These are phyloP conservation scores for Australoheros scitulus DNA, from an alignment of 2,113 vertebrate genomes.

Conservation along the genomic window DNA sequence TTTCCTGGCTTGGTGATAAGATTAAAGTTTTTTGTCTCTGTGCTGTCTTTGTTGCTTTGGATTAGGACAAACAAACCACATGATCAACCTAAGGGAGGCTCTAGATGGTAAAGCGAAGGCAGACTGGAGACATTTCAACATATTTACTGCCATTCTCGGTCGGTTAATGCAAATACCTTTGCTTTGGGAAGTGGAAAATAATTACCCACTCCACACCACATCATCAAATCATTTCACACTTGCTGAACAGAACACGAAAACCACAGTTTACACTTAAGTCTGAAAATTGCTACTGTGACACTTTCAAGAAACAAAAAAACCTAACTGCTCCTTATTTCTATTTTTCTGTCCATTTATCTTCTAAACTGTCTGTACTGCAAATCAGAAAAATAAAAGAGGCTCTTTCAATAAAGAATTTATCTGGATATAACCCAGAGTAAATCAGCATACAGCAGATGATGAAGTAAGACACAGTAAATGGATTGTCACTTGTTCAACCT, in stretches of 20 bases:
- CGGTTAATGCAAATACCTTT: slow-evolving; percentile 30
- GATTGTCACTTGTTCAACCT: slow-evolving; percentile 52
- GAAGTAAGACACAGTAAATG: slow-evolving; percentile 27
- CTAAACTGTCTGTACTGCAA: slow-evolving; percentile 15
- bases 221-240: slow-evolving; percentile 43
- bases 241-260: slow-evolving; percentile 23
- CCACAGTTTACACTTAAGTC: slow-evolving; percentile 22
- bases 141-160: slow-evolving; percentile 22
- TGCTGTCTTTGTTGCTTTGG: slow-evolving; percentile 46
- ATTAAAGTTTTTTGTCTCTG: slow-evolving; percentile 44
- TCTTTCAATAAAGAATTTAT: slow-evolving; percentile 12
- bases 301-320: slow-evolving; percentile 14
- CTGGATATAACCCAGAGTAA: slow-evolving; percentile 46
- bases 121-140: slow-evolving; percentile 14
- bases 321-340: slow-evolving; percentile 12
- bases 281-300: background rate
- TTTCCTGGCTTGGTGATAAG: slow-evolving; percentile 57
- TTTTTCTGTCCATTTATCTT: slow-evolving; percentile 36
- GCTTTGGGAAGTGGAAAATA: slow-evolving; percentile 44
- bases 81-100: slow-evolving; percentile 42
- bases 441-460: slow-evolving; percentile 42
- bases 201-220: slow-evolving; percentile 30
- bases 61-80: slow-evolving; percentile 63
- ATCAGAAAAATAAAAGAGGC: background rate
- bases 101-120: slow-evolving; percentile 32